phyloP scores from a whole-genome alignment of 1,140 invertebrate species.

The Drosophila pruinosa region DNA sequence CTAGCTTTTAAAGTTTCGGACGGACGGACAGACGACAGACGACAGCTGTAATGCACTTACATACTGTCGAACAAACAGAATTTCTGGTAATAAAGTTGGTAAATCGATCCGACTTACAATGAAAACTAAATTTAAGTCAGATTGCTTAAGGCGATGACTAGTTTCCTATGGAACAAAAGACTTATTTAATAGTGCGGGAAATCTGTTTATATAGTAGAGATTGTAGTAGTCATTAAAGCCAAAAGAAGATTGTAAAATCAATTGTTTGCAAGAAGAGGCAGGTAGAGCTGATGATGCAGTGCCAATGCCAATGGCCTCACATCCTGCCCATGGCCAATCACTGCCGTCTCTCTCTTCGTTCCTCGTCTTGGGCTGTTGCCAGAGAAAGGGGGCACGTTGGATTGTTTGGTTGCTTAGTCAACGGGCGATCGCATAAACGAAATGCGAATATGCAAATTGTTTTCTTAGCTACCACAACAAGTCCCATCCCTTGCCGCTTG shows the following conservation, averaged over 20 bases:
- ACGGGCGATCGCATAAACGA: slow-evolving; percentile 43
- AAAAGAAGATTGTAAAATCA: slow-evolving; percentile 2
- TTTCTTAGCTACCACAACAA: slow-evolving; percentile 61
- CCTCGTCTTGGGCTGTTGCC: background rate
- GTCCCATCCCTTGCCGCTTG: background rate
- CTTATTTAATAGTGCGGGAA: too few species aligned
- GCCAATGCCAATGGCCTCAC: slow-evolving; percentile 12
- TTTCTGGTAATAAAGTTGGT: too few species aligned
- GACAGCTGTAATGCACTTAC: too few species aligned
- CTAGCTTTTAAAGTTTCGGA: too few species aligned
- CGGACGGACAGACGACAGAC: too few species aligned
- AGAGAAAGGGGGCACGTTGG: background rate
- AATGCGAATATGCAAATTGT: slow-evolving; percentile 61
- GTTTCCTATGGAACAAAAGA: too few species aligned
- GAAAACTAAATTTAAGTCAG: too few species aligned
- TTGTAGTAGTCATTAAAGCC: background rate
- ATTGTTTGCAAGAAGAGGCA: background rate
- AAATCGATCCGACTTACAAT: too few species aligned
- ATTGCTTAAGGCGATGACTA: too few species aligned
- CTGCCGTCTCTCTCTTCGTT: background rate
- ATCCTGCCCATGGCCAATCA: slow-evolving; percentile 3
- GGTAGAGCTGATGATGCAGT: background rate
- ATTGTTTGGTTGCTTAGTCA: slow-evolving; percentile 61
- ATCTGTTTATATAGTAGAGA: background rate
- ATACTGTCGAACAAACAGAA: too few species aligned